Evolutionary conservation across 1,140 invertebrate genomes (phyloP), one percentile per base, ranked within the genome.

Genomic region (Drosophila simulans): DNA sequence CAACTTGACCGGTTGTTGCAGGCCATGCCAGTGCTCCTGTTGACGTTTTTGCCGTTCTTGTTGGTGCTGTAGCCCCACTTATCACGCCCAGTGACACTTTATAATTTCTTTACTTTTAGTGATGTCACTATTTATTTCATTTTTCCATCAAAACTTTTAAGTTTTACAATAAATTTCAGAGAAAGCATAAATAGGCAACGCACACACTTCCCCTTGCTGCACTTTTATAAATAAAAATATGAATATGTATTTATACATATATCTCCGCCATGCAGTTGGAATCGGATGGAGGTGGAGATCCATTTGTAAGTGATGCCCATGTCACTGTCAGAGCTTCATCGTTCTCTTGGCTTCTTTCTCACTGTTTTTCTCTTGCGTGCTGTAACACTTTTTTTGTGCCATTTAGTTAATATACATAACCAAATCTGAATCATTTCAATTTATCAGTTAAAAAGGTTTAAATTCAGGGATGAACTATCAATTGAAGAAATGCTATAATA

Each of bases 51-150:
- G 73, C 48, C 76, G 59, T 39, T 80, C 69, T 22, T 85, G 54
- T 39, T 88, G 73, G 53, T 89, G 77, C 64, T 85, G 81, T 71
- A 84, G 90, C 83, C 68, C 90, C 90, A 91, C 90, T 91, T 91
- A 88, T 91, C 90, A 91, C 88, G 90, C 90, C 83, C 70, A 83
- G 82, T 91, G 90, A 91, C 90, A 91, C 90, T 91, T 91, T 91
- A 91, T 91, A 91, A 91, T 91, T 91, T 91, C 90, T 91, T 91
- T 83, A 90, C 86, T 90, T 91, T 91, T 91, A 90, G 90, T 89
- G 90, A 84, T 91, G 90, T 91, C 90, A 91, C 82, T 91, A 90
- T 91, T 91, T 91, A 91, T 91, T 91, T 91, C 83, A 91, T 91
- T 91, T 88, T 91, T 90, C 90, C 85, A 91, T 90, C 85, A 91